phyloP scores from a whole-genome alignment of 1,140 invertebrate genomes.

The Paramacrobiotus metropolitanus region DNA sequence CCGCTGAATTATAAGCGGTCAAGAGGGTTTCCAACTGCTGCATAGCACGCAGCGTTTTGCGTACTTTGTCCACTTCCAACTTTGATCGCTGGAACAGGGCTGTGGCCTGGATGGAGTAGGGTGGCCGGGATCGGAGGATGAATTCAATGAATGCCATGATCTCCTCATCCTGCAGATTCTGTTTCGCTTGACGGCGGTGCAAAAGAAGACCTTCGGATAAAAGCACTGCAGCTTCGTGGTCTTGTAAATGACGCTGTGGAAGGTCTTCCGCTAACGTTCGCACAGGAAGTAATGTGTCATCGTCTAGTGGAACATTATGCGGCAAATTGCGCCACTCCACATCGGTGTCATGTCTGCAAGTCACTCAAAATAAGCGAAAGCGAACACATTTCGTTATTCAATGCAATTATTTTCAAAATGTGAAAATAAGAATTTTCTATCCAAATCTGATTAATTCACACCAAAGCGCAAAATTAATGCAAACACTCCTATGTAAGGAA shows the following conservation, averaged over 20 bases:
- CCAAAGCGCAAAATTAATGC: not conserved
- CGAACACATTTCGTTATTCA: not conserved
- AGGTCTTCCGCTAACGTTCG: not conserved
- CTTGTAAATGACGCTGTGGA: not conserved
- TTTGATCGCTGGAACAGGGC: constrained; percentile 44
- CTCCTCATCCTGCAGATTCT: not conserved
- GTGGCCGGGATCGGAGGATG: not conserved
- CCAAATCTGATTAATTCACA: not conserved
- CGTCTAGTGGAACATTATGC: not conserved
- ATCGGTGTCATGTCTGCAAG: not conserved
- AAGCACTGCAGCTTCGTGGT: not conserved
- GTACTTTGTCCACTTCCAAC: constrained; percentile 43
- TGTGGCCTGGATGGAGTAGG: constrained; percentile 39
- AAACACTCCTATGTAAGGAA: not conserved
- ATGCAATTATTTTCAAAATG: not conserved
- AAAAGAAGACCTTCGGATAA: not conserved
- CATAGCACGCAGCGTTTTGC: constrained; percentile 61
- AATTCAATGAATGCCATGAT: not conserved
- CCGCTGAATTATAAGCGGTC: constrained; percentile 26
- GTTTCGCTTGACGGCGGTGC: not conserved
- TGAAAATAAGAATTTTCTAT: too few relatives aligned
- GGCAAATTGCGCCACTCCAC: not conserved
- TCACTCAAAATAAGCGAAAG: not conserved
- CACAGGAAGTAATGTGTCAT: not conserved
- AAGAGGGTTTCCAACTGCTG: constrained; percentile 53